Evolutionary conservation across 2,888 invertebrate genomes (phyloP).

Genomic region (Anthophora plumipes): DNA sequence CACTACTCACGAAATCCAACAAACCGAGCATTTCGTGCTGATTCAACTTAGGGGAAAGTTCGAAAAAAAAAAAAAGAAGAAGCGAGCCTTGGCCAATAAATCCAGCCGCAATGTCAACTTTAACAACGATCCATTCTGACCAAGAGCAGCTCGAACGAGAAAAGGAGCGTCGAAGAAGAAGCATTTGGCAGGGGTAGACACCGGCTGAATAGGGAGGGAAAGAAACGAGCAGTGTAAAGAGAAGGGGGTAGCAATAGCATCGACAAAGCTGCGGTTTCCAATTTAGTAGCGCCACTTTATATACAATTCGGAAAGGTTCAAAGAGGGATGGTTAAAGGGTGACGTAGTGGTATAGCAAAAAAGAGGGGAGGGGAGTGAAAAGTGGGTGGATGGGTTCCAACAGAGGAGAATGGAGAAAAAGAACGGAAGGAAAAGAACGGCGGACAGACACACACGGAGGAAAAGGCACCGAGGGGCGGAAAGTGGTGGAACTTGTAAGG

Average conservation of each 20-base stretch:
- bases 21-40: not conserved
- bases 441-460: conserved; percentile 26
- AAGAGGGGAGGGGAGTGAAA: conserved; percentile 25
- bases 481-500: conserved; percentile 62
- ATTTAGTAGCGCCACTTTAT: conserved; percentile 72
- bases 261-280: conserved; percentile 74
- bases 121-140: conserved; percentile 62
- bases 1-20: conserved; percentile 5
- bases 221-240: conserved; percentile 39
- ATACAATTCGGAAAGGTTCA: conserved; percentile 62
- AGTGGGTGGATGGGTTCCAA: conserved; percentile 13
- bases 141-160: conserved; percentile 7
- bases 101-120: conserved; percentile 63
- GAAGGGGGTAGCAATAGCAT: conserved; percentile 61
- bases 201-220: conserved; percentile 38
- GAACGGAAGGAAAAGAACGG: conserved; percentile 24
- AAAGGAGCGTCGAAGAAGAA: not conserved
- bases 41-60: conserved; percentile 9
- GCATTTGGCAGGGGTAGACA: conserved; percentile 3
- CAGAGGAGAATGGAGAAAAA: conserved; percentile 1
- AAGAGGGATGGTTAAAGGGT: conserved; percentile 45
- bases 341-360: not conserved
- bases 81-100: conserved; percentile 62
- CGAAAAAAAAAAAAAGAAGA: too few relatives aligned
- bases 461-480: conserved; percentile 18